Percentiles rank a stretch among this genome's conserved stretches.
Evolutionary conservation across 2,888 invertebrate genomes (phyloP).

Genomic region (Meandrusa payeni): DNA sequence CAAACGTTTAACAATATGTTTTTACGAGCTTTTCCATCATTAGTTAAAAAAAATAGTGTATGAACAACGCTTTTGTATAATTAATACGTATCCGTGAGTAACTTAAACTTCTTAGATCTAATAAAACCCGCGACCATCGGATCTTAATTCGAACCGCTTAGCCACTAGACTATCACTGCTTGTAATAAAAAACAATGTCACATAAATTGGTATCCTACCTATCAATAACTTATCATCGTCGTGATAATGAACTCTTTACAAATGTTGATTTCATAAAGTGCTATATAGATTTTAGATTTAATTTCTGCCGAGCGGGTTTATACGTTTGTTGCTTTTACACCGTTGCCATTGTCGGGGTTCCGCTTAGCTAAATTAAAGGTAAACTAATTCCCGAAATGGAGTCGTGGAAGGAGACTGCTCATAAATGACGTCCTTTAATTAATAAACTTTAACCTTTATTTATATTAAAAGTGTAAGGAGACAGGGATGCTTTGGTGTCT

Average conservation of each 20-base stretch:
- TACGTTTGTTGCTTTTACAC: conserved; percentile 39
- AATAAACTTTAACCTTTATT: conserved; percentile 35
- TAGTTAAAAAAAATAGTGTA: too few species aligned
- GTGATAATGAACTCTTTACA: too few species aligned
- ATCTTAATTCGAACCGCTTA: too few species aligned
- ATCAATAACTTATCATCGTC: too few species aligned
- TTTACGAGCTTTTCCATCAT: too few species aligned
- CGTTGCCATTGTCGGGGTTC: conserved; percentile 40
- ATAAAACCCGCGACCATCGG: too few species aligned
- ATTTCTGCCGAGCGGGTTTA: conserved; percentile 35
- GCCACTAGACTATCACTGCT: too few species aligned
- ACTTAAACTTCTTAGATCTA: too few species aligned
- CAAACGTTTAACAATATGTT: conserved; percentile 2
- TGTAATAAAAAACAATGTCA: too few species aligned
- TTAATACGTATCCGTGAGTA: too few species aligned
- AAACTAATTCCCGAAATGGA: conserved; percentile 70
- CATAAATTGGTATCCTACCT: too few species aligned
- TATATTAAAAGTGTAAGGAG: conserved; percentile 1
- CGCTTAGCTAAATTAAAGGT: conserved; percentile 69
- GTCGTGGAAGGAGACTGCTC: conserved; percentile 31
- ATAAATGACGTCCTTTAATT: conserved; percentile 36
- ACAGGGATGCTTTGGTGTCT: background rate
- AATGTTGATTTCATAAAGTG: conserved; percentile 35
- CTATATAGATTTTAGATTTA: conserved; percentile 50
- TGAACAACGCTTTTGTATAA: too few species aligned